Evolutionary conservation across 2,888 invertebrate species (phyloP), one percentile per base, ranked within the genome.

Genomic region (Folsomia manolachei): DNA sequence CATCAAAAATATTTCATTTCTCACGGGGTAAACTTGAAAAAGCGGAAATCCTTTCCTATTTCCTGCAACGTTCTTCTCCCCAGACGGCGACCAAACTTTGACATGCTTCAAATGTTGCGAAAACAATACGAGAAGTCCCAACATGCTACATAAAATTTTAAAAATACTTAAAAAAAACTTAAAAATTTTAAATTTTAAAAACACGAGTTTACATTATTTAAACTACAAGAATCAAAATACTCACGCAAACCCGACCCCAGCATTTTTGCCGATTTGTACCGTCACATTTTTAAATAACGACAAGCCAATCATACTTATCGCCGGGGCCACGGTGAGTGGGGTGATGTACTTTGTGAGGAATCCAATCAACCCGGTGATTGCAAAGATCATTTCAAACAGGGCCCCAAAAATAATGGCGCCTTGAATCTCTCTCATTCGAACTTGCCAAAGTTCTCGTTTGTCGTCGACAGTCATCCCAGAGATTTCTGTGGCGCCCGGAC

Each of bases 331-430:
- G 9, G 85, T 82, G 65, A 86, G 81, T 0, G 86, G 86, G 0
- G 86, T 86, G 24, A 86, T 84, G 79, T 83, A 85, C 53, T 81
- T 81, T 19, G 86, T 78, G 60, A 86, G 70, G 9, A 83, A 69
- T 9, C 85, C 85, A 70, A 85, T 82, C 1, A 84, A 61, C 0
- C 82, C 82, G 27, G 81, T 82, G 74, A 85, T 84, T 81, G 91
- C 94, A 63, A 92, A 86, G 62, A 92, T 82, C 1, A 93, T 86
- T 84, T 94, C 92, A 70, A 92, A 88, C 63, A 91, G 79, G 0
- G 93, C 90, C 0, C 93, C 89, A 0, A 92, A 88, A 1, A 92
- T 90, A 23, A 94, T 92, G 1, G 93, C 92, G 0, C 94, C 94
- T 0, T 92, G 93, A 23, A 94, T 84, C 82, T 91, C 92, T 71